Evolutionary conservation across 2,797 vertebrate species (phyloP), one percentile per base, ranked within the genome.

Genomic region (Lindbergichthys nudifrons): DNA sequence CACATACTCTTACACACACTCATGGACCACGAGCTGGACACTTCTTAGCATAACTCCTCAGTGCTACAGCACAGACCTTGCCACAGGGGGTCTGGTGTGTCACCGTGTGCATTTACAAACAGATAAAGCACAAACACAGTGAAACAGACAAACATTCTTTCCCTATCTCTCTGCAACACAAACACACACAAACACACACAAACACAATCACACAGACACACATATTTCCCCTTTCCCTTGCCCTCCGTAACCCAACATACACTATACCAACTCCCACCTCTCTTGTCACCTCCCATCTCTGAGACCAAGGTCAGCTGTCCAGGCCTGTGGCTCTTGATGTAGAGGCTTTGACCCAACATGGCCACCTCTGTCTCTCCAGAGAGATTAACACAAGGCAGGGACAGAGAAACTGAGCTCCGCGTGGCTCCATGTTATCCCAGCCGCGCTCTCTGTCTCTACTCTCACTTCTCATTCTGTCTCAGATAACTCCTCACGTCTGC

Each of bases 261-360:
- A 84, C 87, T 80, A 77, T 89, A 65, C 77, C 81, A 89, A 92
- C 92, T 93, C 91, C 92, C 93, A 92, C 90, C 88, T 87, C 93
- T 92, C 88, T 91, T 92, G 92, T 92, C 92, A 92, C 92, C 91
- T 90, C 88, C 89, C 91, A 88, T 92, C 90, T 89, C 87, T 89
- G 88, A 90, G 92, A 91, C 91, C 92, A 93, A 92, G 93, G 92
- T 93, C 91, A 90, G 91, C 91, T 90, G 90, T 93, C 92, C 91
- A 77, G 90, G 86, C 91, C 89, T 65, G 83, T 72, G 73, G 88
- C 87, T 90, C 84, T 89, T 89, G 89, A 90, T 93, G 92, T 93
- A 90, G 89, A 88, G 88, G 89, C 85, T 92, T 87, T 93, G 92
- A 95, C 93, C 94, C 92, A 90, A 94, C 94, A 94, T 90, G 89